A percentile compares a stretch with the other conserved stretches of the same genome.
phyloP scores from a whole-genome alignment of 2,113 vertebrate genomes.

The Cyphomyrus plagiostoma region DNA sequence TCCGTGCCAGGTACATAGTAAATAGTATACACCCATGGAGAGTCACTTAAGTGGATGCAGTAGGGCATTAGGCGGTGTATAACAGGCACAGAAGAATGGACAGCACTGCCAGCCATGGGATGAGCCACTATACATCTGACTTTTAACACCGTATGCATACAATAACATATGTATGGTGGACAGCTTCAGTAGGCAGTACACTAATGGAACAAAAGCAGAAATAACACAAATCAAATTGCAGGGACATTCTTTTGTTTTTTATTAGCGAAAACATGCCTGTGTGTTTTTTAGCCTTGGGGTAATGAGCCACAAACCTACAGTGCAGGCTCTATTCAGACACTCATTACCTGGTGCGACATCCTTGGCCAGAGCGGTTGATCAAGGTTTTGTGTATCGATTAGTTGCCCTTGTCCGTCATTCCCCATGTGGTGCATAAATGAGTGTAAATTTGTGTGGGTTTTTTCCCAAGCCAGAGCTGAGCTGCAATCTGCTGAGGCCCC shows the following conservation, averaged over 20 bases:
- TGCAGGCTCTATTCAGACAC: neutral
- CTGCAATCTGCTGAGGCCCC: neutral
- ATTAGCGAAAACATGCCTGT: neutral
- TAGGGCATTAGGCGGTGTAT: no score
- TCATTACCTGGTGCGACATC: neutral
- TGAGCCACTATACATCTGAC: no score
- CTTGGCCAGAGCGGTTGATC: neutral
- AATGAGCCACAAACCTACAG: neutral
- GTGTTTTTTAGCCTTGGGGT: neutral
- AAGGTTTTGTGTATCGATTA: neutral
- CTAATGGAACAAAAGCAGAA: neutral
- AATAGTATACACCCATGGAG: no score
- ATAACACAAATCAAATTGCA: neutral
- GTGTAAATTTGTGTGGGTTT: neutral
- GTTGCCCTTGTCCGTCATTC: neutral
- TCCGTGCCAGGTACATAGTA: no score
- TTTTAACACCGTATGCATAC: no score
- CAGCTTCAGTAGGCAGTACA: neutral
- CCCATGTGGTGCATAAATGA: neutral
- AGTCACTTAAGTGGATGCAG: no score
- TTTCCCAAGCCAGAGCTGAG: neutral
- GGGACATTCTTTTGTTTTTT: neutral
- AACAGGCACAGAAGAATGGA: no score
- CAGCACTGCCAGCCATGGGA: no score
- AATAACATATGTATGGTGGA: no score